A percentile compares a stretch with the other conserved stretches of the same genome.
These are phyloP conservation scores for Rhinichthys osculus DNA, from an alignment of 2,797 vertebrate species.

Conservation along the genomic window DNA sequence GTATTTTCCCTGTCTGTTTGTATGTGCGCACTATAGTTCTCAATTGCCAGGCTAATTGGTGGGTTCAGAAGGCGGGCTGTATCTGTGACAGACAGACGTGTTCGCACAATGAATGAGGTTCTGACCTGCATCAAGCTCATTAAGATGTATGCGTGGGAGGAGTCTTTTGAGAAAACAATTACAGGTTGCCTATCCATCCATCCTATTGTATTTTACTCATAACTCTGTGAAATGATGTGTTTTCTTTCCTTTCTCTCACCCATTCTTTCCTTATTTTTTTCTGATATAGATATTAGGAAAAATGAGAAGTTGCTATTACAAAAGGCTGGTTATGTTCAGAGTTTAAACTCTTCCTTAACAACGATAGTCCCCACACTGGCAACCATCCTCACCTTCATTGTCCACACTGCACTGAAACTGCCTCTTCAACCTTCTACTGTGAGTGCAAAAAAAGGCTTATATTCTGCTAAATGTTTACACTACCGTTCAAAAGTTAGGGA, in stretches of 20 bases:
- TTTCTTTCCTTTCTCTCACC: background rate
- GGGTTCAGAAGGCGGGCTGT: constrained; percentile 72
- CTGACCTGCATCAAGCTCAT: constrained; percentile 86
- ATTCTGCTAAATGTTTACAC: background rate
- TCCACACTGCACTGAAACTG: constrained; percentile 75
- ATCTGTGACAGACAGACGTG: constrained; percentile 75
- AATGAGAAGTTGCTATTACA: constrained; percentile 74
- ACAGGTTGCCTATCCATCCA: constrained; percentile 66
- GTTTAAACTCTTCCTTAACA: constrained; percentile 74
- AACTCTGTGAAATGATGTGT: background rate
- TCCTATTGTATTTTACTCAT: background rate
- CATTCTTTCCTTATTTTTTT: background rate
- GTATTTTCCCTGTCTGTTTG: background rate
- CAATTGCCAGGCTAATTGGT: constrained; percentile 74
- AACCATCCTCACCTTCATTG: constrained; percentile 78
- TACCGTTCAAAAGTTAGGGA: background rate
- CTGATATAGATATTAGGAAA: constrained; percentile 75
- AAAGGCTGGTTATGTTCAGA: constrained; percentile 78
- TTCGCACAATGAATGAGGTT: constrained; percentile 84
- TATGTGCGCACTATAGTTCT: constrained; percentile 68
- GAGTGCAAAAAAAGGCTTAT: constrained; percentile 38
- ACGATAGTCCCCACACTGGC: constrained; percentile 74
- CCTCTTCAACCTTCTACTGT: constrained; percentile 72
- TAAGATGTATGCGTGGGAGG: constrained; percentile 87
- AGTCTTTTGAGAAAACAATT: constrained; percentile 78